phyloP scores from a whole-genome alignment of 2,888 invertebrate species.

The Orthosia cruda region DNA sequence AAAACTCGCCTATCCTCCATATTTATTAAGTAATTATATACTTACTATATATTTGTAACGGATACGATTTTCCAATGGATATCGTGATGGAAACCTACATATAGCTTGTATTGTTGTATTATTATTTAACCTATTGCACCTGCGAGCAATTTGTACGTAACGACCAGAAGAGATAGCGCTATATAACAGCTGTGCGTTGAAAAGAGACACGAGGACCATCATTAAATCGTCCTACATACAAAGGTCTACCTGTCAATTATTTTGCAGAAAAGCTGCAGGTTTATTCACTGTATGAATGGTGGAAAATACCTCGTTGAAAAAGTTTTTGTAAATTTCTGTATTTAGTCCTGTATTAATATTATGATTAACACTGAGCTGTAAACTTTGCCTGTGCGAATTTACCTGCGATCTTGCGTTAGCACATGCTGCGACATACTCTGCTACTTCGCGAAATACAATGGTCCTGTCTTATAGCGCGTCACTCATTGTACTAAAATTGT shows the following conservation, averaged over 20 bases:
- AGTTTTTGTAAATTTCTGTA: not conserved
- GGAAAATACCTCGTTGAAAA: not conserved
- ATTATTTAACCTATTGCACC: conserved; percentile 10
- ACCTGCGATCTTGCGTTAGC: not conserved
- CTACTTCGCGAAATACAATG: conserved; percentile 2
- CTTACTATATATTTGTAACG: not conserved
- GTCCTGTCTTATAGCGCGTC: not conserved
- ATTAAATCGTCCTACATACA: not conserved
- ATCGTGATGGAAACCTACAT: not conserved
- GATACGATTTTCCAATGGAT: conserved; percentile 1
- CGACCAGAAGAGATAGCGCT: not conserved
- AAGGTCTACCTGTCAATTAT: conserved; percentile 29
- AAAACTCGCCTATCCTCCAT: no score
- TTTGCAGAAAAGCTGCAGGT: conserved; percentile 3
- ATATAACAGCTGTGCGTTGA: conserved; percentile 1
- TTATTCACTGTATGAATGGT: not conserved
- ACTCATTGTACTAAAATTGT: not conserved
- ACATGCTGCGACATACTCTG: not conserved
- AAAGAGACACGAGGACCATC: conserved; percentile 10
- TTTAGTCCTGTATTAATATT: not conserved
- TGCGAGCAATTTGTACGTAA: conserved; percentile 20
- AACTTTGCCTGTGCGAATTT: not conserved
- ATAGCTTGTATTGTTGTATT: not conserved
- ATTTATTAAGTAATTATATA: no score
- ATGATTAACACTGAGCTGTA: not conserved